A percentile compares a stretch with the other conserved stretches of the same genome.
Evolutionary conservation across 2,113 vertebrate genomes (phyloP).

Genomic region (Nerophis ophidion): DNA sequence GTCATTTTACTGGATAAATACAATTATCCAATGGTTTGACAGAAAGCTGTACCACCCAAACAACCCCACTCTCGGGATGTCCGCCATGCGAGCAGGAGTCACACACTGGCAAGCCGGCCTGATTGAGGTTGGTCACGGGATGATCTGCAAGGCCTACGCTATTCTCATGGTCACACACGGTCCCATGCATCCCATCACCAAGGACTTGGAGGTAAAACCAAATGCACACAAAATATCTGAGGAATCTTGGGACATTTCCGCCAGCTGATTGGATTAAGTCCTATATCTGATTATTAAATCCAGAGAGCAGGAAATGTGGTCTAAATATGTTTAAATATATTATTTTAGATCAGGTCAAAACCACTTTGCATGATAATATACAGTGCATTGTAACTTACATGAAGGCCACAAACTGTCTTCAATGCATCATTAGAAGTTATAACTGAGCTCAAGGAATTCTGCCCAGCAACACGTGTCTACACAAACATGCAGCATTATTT

Average conservation of each 20-base stretch:
- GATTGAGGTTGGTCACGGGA: conserved; percentile 85
- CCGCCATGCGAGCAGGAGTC: conserved; percentile 88
- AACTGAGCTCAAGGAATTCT: too few species aligned
- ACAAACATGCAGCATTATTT: too few species aligned
- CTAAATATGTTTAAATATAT: too few species aligned
- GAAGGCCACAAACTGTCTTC: too few species aligned
- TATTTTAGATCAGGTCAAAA: too few species aligned
- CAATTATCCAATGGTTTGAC: background rate
- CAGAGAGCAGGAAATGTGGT: too few species aligned
- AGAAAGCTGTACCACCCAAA: conserved; percentile 93
- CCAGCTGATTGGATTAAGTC: background rate
- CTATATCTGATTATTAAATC: too few species aligned
- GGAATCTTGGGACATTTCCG: background rate
- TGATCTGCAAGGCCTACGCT: conserved; percentile 94
- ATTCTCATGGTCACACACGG: conserved; percentile 92
- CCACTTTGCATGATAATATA: too few species aligned
- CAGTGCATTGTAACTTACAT: too few species aligned
- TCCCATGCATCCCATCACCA: conserved; percentile 89
- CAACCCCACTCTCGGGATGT: conserved; percentile 90
- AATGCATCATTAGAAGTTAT: too few species aligned
- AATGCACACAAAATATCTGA: background rate
- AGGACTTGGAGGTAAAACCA: conserved; percentile 86
- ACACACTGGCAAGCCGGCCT: conserved; percentile 93
- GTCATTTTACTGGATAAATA: background rate
- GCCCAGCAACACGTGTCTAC: too few species aligned